These are phyloP conservation scores for Melierax canorus DNA, from an alignment of 2,113 vertebrate species.

Conservation along the genomic window DNA sequence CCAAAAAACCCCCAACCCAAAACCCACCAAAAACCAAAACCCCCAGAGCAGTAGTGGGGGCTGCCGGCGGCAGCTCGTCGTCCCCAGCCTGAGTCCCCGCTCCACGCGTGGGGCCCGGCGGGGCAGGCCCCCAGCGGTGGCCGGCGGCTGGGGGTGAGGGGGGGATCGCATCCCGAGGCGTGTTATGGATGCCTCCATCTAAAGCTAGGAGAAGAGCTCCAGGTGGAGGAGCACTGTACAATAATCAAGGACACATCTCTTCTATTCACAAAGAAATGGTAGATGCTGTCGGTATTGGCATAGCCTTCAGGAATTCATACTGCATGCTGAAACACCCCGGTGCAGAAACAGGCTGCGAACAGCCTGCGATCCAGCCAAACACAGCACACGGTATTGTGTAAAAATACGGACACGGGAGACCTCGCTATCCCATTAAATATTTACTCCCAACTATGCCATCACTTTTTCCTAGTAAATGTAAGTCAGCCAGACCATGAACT, in stretches of 20 bases:
- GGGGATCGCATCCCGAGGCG: neutral
- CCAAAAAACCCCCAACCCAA: no score
- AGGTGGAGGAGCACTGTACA: neutral
- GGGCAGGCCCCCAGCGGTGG: neutral
- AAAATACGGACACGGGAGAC: neutral
- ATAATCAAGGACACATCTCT: neutral
- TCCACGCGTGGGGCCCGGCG: neutral
- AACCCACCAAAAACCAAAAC: no score
- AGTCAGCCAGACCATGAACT: neutral
- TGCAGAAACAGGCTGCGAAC: neutral
- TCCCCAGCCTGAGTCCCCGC: neutral
- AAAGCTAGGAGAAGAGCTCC: neutral
- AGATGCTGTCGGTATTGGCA: rapidly evolving
- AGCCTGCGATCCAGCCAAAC: neutral
- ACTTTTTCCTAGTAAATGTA: neutral
- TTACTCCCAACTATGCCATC: neutral
- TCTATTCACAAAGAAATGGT: neutral
- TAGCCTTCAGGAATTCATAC: neutral
- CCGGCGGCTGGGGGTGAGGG: neutral
- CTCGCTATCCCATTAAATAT: neutral
- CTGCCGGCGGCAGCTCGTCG: neutral
- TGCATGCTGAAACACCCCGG: neutral
- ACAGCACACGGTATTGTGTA: neutral
- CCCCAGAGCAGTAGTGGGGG: no score
- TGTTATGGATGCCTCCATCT: neutral